A percentile compares a stretch with the other conserved stretches of the same genome.
These are phyloP conservation scores for Pterocles orientalis DNA, from an alignment of 2,113 vertebrate genomes.

Conservation along the genomic window DNA sequence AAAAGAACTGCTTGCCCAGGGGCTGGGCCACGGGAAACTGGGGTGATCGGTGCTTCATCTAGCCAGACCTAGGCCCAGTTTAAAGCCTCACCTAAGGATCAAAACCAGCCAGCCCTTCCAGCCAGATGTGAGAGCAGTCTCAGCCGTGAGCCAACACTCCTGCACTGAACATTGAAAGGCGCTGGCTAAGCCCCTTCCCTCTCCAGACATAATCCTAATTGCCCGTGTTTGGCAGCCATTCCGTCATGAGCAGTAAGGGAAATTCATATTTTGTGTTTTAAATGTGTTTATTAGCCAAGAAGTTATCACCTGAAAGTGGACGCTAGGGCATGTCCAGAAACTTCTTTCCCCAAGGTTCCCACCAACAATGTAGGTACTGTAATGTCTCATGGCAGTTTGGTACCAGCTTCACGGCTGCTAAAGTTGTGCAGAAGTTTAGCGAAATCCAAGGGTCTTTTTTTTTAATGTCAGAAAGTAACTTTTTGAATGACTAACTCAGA, in stretches of 20 bases:
- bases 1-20: neutral
- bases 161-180: neutral
- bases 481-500: slow-evolving; percentile 35
- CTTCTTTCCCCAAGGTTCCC: slow-evolving; percentile 32
- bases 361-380: slow-evolving; percentile 60
- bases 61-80: neutral
- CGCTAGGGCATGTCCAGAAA: slow-evolving; percentile 47
- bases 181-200: neutral
- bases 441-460: slow-evolving; percentile 6
- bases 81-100: neutral
- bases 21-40: fast-evolving
- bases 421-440: neutral
- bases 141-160: neutral
- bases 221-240: slow-evolving; percentile 31
- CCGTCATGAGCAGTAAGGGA: slow-evolving; percentile 28
- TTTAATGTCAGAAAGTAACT: neutral
- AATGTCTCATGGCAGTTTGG: neutral
- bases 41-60: neutral
- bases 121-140: neutral
- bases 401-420: slow-evolving; percentile 3
- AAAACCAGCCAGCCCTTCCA: neutral
- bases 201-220: slow-evolving; percentile 46
- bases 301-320: slow-evolving; percentile 69
- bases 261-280: slow-evolving; percentile 67
- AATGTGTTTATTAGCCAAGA: slow-evolving; percentile 71